Evolutionary conservation across 2,888 invertebrate species (phyloP).

Genomic region (Polyploca ridens): DNA sequence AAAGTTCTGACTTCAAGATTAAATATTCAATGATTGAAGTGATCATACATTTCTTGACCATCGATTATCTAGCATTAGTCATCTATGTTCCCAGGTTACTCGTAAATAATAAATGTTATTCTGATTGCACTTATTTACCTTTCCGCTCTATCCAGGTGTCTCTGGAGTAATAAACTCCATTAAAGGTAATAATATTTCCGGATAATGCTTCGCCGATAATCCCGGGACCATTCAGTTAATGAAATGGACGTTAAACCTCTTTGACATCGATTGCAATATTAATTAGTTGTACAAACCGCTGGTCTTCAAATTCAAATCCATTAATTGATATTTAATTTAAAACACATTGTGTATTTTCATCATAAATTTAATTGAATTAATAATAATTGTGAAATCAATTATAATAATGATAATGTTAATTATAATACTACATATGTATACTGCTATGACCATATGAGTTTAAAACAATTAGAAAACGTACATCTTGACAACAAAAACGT

Average conservation of each 20-base stretch:
- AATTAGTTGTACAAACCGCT: constrained; percentile 26
- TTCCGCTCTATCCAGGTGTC: not conserved
- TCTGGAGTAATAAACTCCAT: not conserved
- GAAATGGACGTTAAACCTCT: constrained; percentile 33
- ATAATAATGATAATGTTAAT: too few species aligned
- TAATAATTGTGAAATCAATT: not conserved
- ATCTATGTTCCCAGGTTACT: not conserved
- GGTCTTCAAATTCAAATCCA: not conserved
- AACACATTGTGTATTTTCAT: not conserved
- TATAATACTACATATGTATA: too few species aligned
- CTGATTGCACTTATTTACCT: not conserved
- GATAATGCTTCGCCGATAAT: constrained; percentile 20
- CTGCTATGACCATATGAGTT: too few species aligned
- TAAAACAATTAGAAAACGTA: too few species aligned
- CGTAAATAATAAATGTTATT: constrained; percentile 1
- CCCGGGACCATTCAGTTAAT: constrained; percentile 30
- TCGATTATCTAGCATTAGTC: not conserved
- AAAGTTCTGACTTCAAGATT: too few species aligned
- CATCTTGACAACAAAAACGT: too few species aligned
- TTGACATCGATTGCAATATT: constrained; percentile 25
- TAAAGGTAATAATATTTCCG: constrained; percentile 7
- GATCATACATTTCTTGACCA: too few species aligned
- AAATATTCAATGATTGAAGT: too few species aligned
- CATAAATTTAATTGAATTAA: not conserved
- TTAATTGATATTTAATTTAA: not conserved